A percentile compares a stretch with the other conserved stretches of the same genome.
These are phyloP conservation scores for Deilephila elpenor DNA, from an alignment of 2,888 invertebrate species.

Conservation along the genomic window DNA sequence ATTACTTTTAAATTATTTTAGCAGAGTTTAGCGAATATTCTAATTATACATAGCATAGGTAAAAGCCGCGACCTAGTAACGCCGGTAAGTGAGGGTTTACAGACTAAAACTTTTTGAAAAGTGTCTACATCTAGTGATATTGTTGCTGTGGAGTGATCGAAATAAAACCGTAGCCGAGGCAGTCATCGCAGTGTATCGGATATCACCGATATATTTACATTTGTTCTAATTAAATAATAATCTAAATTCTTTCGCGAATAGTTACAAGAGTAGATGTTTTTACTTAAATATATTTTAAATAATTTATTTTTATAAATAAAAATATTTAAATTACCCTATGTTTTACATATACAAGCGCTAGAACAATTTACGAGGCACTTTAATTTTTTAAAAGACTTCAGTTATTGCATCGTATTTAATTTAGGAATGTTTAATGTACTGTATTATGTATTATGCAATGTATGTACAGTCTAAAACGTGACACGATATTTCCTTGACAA, in stretches of 20 bases:
- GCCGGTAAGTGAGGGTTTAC: background rate
- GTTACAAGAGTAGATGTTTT: conserved; percentile 20
- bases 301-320: conserved; percentile 48
- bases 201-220: conserved; percentile 37
- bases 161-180: conserved; percentile 50
- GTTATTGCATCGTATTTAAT: conserved; percentile 22
- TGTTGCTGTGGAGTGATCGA: conserved; percentile 55
- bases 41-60: background rate
- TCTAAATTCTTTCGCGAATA: conserved; percentile 32
- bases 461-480: conserved; percentile 43
- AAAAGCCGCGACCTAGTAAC: background rate
- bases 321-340: conserved; percentile 52
- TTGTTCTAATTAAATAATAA: conserved; percentile 28
- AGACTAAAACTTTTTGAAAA: conserved; percentile 3
- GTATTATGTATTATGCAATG: conserved; percentile 48
- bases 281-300: conserved; percentile 45
- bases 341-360: conserved; percentile 50
- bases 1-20: too few relatives aligned
- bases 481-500: background rate
- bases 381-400: conserved; percentile 33
- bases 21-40: too few relatives aligned
- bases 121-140: conserved; percentile 47
- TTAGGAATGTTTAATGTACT: conserved; percentile 31
- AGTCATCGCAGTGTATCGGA: conserved; percentile 51
- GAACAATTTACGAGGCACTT: conserved; percentile 56